phyloP scores from a whole-genome alignment of 2,113 vertebrate species.

The Chrysemys picta region DNA sequence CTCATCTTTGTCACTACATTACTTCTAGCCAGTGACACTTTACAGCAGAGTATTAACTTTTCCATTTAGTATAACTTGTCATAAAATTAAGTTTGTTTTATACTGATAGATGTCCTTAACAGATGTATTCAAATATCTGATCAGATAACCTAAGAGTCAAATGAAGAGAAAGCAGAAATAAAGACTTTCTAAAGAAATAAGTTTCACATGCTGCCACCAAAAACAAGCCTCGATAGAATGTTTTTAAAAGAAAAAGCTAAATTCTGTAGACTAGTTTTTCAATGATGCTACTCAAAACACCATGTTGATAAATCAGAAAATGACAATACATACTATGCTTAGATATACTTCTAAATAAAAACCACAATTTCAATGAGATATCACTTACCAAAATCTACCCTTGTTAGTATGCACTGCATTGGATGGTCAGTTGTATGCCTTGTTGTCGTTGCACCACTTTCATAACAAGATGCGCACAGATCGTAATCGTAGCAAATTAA shows the following conservation, averaged over 20 bases:
- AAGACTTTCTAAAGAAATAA: neutral
- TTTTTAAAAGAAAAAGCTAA: neutral
- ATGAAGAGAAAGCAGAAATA: neutral
- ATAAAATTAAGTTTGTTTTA: neutral
- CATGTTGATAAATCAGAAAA: neutral
- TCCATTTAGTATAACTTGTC: neutral
- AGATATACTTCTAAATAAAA: neutral
- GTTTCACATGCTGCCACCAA: neutral
- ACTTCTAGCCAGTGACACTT: neutral
- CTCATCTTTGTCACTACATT: neutral
- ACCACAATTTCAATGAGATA: neutral
- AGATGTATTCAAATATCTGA: neutral
- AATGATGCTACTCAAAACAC: neutral
- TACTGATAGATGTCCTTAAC: neutral
- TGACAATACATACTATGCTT: neutral
- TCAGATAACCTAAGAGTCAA: neutral
- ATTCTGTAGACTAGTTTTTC: neutral
- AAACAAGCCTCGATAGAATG: fast-evolving
- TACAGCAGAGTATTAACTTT: neutral
- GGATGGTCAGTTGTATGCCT: constrained; percentile 99
- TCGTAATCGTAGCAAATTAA: constrained; percentile 99
- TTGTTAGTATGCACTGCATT: constrained; percentile 99
- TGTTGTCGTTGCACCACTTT: constrained; percentile 97
- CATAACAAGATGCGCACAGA: constrained; percentile 98
- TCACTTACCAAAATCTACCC: constrained; percentile 98